phyloP scores from a whole-genome alignment of 2,797 vertebrate species.

The Dicrostonyx torquatus region DNA sequence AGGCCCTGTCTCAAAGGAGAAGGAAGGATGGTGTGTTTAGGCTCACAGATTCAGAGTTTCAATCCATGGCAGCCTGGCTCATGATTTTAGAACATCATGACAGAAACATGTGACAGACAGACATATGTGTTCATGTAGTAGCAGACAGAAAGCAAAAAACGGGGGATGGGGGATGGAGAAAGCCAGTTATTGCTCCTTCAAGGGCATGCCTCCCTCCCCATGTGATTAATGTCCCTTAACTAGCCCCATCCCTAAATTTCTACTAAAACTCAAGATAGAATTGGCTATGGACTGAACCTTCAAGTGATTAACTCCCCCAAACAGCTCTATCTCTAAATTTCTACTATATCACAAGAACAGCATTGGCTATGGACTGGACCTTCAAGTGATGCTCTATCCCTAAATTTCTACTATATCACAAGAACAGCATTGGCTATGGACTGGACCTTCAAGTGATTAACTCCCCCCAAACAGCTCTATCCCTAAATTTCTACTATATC shows the following conservation, averaged over 20 bases:
- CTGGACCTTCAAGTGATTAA: no score
- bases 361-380: background rate
- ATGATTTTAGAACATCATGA: background rate
- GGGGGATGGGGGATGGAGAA: background rate
- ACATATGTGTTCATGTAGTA: background rate
- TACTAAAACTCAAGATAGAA: background rate
- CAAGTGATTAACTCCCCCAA: no score
- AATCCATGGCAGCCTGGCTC: background rate
- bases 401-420: no score
- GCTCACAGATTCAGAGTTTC: background rate
- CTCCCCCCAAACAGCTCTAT: no score
- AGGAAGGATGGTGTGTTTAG: background rate
- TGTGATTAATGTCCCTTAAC: background rate
- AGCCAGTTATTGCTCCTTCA: background rate
- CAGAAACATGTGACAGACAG: background rate
- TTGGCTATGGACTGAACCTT: background rate
- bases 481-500: background rate
- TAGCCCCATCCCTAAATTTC: background rate
- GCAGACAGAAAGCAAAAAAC: background rate
- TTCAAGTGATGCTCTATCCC: no score
- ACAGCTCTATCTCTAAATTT: no score
- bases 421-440: no score
- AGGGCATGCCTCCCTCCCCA: no score
- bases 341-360: background rate
- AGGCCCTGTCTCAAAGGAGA: background rate